Evolutionary conservation across 2,797 vertebrate species (phyloP).

Genomic region (Lycodopsis pacificus): DNA sequence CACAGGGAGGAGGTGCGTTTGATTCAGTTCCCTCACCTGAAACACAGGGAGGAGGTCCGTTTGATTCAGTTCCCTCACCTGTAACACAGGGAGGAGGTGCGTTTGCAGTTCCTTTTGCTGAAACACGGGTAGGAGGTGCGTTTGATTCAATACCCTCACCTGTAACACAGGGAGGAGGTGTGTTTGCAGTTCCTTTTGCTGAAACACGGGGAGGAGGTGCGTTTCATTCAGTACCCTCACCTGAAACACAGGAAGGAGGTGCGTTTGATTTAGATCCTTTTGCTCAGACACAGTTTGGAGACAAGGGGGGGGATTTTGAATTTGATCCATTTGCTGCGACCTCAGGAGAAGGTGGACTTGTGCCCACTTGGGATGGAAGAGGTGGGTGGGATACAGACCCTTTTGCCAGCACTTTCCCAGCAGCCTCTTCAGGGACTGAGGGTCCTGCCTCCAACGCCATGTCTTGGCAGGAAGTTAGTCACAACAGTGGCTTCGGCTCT

Average conservation of each 20-base stretch:
- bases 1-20: background rate
- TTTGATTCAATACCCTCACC: conserved; percentile 1
- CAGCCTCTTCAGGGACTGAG: conserved; percentile 63
- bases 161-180: conserved; percentile 3
- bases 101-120: accelerated
- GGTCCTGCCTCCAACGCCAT: conserved; percentile 44
- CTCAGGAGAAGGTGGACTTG: conserved; percentile 4
- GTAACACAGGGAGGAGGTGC: background rate
- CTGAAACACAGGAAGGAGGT: conserved; percentile 23
- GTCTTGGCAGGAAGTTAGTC: conserved; percentile 77
- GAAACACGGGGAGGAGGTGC: background rate
- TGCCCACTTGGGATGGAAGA: background rate
- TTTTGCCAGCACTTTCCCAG: conserved; percentile 74
- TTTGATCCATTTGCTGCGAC: conserved; percentile 32
- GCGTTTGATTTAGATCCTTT: conserved; percentile 30
- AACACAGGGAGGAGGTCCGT: conserved; percentile 17
- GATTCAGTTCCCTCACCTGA: background rate
- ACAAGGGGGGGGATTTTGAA: conserved; percentile 8
- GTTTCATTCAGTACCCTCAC: background rate
- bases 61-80: background rate
- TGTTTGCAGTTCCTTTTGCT: background rate
- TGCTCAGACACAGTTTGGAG: conserved; percentile 8
- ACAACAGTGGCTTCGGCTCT: conserved; percentile 71
- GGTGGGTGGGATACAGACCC: conserved; percentile 75
- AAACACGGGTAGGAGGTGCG: background rate